Conservation (phyloP, 1,140 invertebrate genomes). For the Tigriopus japonicus region DNA sequence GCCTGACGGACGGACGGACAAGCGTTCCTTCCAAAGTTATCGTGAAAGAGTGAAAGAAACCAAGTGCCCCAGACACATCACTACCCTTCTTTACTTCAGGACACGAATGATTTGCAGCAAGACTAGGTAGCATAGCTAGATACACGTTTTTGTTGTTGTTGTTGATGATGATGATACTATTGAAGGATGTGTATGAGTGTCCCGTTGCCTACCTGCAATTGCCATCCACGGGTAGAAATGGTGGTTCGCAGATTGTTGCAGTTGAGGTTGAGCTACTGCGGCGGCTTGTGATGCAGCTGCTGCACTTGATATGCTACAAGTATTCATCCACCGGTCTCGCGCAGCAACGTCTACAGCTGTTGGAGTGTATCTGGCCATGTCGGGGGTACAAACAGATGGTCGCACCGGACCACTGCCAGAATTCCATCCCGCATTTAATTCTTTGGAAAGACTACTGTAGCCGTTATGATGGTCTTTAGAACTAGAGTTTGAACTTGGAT, state of each 20-base stretch:
- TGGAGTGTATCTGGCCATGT: constrained; percentile 25
- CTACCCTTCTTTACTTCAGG: no score
- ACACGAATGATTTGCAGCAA: no score
- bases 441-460: neutral
- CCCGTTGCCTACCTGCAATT: constrained; percentile 67
- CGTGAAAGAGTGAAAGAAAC: no score
- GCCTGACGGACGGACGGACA: no score
- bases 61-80: no score
- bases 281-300: constrained; percentile 36
- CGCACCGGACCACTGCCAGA: constrained; percentile 29
- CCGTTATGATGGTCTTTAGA: neutral
- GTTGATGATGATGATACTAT: no score
- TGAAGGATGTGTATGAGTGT: no score
- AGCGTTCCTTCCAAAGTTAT: no score
- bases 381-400: constrained; percentile 65
- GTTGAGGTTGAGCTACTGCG: constrained; percentile 52
- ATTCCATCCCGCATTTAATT: neutral
- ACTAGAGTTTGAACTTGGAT: no score
- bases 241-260: constrained; percentile 64
- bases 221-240: constrained; percentile 96
- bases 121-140: no score
- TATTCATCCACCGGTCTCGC: constrained; percentile 13
- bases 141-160: no score
- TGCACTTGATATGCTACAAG: neutral
- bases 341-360: constrained; percentile 3